A percentile compares a stretch with the other conserved stretches of the same genome.
Conservation (phyloP, 92 coral and sea anemone species). For the Chrysogorgia sp. region DNA sequence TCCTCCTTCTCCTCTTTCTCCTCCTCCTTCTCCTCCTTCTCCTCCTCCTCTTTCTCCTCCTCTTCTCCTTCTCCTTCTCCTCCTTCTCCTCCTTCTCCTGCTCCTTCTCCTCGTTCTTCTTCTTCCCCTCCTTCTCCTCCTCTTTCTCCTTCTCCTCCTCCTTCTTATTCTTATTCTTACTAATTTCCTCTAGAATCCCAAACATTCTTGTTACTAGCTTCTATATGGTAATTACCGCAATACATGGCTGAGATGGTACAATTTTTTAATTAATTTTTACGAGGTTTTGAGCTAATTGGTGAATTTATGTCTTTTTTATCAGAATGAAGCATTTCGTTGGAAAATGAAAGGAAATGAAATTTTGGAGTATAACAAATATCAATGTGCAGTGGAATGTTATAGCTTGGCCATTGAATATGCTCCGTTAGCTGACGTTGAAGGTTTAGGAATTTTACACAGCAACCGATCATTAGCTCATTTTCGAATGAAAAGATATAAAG, state of each 20-base stretch:
- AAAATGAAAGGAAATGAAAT: constrained; percentile 82
- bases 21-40: no score
- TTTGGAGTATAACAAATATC: constrained; percentile 62
- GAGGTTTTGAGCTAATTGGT: no score
- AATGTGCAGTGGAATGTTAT: constrained; percentile 64
- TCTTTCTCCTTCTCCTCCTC: no score
- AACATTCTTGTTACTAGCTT: neutral
- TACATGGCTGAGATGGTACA: neutral
- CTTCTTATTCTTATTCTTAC: no score
- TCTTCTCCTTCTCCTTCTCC: no score
- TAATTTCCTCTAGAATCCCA: no score
- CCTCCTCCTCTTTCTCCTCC: no score
- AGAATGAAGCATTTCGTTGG: constrained; percentile 86
- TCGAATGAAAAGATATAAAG: constrained; percentile 47
- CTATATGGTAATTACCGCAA: constrained; percentile 14
- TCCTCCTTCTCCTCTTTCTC: no score
- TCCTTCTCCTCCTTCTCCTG: no score
- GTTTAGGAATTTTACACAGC: constrained; percentile 66
- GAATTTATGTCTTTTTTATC: neutral
- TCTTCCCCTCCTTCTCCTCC: no score
- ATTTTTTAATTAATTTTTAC: no score
- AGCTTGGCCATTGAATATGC: constrained; percentile 69
- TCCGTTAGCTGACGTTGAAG: constrained; percentile 53
- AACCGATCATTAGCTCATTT: constrained; percentile 75
- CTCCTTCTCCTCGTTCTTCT: no score